These are phyloP conservation scores for Parascotia fuliginaria DNA, from an alignment of 2,888 invertebrate genomes.

Conservation along the genomic window DNA sequence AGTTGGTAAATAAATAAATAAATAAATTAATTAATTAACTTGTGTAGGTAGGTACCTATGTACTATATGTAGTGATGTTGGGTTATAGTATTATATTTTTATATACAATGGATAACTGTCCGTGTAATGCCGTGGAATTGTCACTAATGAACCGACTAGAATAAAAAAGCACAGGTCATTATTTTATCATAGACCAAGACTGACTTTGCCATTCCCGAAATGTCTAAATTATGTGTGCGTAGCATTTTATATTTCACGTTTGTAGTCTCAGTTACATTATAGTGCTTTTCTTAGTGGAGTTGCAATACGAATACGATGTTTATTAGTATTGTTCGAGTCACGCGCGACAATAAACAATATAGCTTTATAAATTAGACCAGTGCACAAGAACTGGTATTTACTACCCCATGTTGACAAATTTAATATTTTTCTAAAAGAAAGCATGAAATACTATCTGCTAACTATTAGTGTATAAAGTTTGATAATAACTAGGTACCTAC, in stretches of 20 bases:
- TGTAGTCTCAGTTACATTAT: conserved; percentile 5
- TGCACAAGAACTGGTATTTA: neutral
- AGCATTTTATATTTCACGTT: conserved; percentile 7
- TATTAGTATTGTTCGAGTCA: conserved; percentile 34
- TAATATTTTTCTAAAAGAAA: neutral
- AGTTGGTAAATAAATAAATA: too few species aligned
- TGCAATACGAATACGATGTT: conserved; percentile 9
- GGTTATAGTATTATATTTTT: too few species aligned
- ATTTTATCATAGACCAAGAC: neutral
- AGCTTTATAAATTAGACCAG: conserved; percentile 22
- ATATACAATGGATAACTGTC: too few species aligned
- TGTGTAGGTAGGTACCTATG: too few species aligned
- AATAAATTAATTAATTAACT: too few species aligned
- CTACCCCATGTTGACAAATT: neutral
- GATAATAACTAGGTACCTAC: too few species aligned
- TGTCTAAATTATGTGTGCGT: conserved; percentile 6
- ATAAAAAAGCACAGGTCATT: conserved; percentile 12
- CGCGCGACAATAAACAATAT: conserved; percentile 22
- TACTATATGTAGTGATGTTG: too few species aligned
- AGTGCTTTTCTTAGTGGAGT: conserved; percentile 6
- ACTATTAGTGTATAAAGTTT: too few species aligned
- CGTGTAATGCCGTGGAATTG: too few species aligned
- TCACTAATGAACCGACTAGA: neutral
- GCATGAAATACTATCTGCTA: neutral
- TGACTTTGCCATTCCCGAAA: conserved; percentile 2